Evolutionary conservation across 1,140 invertebrate species (phyloP).

Genomic region (Pseudomyrmex pallidus): DNA sequence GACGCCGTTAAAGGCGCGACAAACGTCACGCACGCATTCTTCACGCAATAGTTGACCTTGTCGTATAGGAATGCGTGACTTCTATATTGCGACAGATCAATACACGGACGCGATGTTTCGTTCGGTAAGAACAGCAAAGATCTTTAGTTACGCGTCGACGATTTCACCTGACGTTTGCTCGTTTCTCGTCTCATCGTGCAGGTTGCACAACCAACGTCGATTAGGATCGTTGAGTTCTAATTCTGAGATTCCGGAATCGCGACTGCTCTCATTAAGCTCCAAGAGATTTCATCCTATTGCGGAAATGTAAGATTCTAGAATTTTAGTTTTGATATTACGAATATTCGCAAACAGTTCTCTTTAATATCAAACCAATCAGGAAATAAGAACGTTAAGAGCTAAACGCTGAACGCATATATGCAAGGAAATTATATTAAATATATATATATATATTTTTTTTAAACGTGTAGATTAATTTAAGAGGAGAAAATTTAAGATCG

Average conservation of each 20-base stretch:
- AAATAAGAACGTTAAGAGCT: too few relatives aligned
- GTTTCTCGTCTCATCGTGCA: slow-evolving; percentile 27
- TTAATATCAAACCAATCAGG: too few relatives aligned
- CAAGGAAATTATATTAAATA: background rate
- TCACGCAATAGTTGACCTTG: slow-evolving; percentile 65
- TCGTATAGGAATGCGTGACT: slow-evolving; percentile 45
- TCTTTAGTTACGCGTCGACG: slow-evolving; percentile 49
- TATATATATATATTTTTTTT: background rate
- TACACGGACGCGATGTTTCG: slow-evolving; percentile 41
- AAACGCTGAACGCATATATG: background rate
- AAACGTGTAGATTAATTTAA: background rate
- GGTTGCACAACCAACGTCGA: slow-evolving; percentile 48
- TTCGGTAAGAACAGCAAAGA: slow-evolving; percentile 30
- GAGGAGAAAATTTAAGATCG: background rate
- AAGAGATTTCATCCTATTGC: background rate
- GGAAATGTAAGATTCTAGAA: background rate
- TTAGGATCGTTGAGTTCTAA: slow-evolving; percentile 47
- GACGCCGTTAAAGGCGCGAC: slow-evolving; percentile 55
- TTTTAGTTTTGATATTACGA: too few relatives aligned
- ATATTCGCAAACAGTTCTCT: too few relatives aligned
- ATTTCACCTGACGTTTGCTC: slow-evolving; percentile 18
- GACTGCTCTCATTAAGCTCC: background rate
- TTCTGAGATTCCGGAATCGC: background rate
- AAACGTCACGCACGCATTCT: slow-evolving; percentile 5
- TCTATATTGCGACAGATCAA: slow-evolving; percentile 27